Percentiles rank a stretch among this genome's conserved stretches.
Evolutionary conservation across 2,113 vertebrate species (phyloP).

Genomic region (Fulica atra): DNA sequence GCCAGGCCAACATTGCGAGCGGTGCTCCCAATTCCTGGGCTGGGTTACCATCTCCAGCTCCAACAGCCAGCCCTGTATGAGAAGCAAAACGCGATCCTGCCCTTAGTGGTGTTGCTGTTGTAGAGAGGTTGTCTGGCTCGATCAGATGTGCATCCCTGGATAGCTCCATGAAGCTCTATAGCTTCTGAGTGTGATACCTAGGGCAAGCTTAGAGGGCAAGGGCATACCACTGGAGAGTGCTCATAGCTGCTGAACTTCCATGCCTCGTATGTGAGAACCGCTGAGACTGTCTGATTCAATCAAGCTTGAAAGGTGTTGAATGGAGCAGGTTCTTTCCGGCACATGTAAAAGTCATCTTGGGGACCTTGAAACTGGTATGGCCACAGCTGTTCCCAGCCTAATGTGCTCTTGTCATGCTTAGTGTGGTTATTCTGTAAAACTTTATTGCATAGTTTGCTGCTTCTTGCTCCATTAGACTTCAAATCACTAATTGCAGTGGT

Average conservation of each 20-base stretch:
- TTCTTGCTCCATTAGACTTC: background rate
- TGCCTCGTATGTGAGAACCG: accelerated
- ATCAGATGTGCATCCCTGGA: background rate
- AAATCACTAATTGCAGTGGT: background rate
- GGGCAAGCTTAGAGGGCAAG: background rate
- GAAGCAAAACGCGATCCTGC: accelerated
- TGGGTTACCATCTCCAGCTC: background rate
- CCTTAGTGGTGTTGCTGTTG: background rate
- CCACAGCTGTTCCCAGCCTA: background rate
- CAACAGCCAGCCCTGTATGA: background rate
- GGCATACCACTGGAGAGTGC: background rate
- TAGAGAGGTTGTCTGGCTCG: background rate
- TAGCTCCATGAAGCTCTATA: background rate
- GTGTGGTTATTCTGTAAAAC: background rate
- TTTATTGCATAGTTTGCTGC: background rate
- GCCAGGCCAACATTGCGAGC: background rate
- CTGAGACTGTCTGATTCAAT: background rate
- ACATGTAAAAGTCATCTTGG: background rate
- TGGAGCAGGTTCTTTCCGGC: background rate
- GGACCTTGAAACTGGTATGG: background rate
- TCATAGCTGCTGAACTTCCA: background rate
- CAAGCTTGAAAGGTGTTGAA: background rate
- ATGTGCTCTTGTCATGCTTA: background rate
- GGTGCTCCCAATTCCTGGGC: background rate
- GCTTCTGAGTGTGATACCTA: background rate